Conservation (phyloP, 1,140 invertebrate genomes). For the Listronotus oregonensis region DNA sequence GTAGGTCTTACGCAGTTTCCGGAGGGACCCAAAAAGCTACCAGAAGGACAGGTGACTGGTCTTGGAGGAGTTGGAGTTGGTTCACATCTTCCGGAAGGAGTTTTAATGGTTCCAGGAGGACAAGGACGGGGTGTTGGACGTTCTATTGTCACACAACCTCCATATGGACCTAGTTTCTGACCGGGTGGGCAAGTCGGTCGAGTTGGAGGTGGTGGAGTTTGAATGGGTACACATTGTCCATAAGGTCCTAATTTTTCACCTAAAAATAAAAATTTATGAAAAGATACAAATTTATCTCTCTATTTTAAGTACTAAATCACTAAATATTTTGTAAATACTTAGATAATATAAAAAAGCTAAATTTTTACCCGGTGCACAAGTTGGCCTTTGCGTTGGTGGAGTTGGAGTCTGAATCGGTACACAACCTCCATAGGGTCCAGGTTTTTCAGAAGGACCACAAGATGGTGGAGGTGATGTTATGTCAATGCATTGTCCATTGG, state of each 20-base stretch:
- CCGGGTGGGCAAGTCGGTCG: constrained; percentile 20
- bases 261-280: too few relatives aligned
- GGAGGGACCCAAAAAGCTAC: constrained; percentile 21
- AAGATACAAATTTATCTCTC: too few relatives aligned
- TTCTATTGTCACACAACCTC: constrained; percentile 22
- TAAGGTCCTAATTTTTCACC: constrained; percentile 19
- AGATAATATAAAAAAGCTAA: too few relatives aligned
- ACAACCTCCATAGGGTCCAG: constrained; percentile 29
- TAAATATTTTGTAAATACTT: too few relatives aligned
- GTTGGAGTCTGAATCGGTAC: constrained; percentile 10
- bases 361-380: constrained; percentile 25
- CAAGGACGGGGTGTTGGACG: constrained; percentile 17
- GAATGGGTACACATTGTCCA: constrained; percentile 23
- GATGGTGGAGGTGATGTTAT: not conserved
- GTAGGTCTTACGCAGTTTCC: constrained; percentile 23
- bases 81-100: constrained; percentile 30
- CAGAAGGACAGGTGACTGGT: constrained; percentile 25
- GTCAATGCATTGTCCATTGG: constrained; percentile 28
- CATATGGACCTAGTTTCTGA: constrained; percentile 29
- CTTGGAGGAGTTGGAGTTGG: constrained; percentile 14
- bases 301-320: too few relatives aligned
- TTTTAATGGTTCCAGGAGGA: constrained; percentile 31
- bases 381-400: not conserved
- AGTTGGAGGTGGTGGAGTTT: too few relatives aligned
- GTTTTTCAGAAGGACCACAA: constrained; percentile 26